Evolutionary conservation across 53 echinoderm and acorn worm species (phyloP), one percentile per base, ranked within the genome.

Genomic region (Pentamera pediparva): DNA sequence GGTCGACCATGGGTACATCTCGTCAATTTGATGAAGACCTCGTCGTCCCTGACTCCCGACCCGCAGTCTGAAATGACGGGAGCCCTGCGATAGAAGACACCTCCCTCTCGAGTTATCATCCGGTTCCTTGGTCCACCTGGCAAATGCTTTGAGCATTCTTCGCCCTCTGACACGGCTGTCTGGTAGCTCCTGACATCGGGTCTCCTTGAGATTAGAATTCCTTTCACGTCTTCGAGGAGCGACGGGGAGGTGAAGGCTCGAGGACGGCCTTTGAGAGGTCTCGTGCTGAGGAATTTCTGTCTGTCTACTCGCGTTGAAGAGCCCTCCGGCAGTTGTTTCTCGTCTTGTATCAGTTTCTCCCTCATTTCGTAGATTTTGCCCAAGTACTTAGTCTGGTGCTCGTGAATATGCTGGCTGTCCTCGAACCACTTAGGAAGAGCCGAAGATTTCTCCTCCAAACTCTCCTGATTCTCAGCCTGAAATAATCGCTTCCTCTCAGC

Each of bases 351-450:
- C 13, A 83, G 78, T 19, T 70, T 77, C 51, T 83, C 78, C 53
- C 76, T 83, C 84, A 83, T 83, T 26, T 43, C 70, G 8, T 76
- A 50, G 22, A 83, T 77, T 30, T 78, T 77, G 20, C 70, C 84
- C 25, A 83, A 61, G 62, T 83, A 83, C 61, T 78, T 83, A 27
- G 84, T 71, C 38, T 83, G 84, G 49, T 83, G 72, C 51, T 71
- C 62, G 59, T 83, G 84, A 30, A 78, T 83, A 56, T 78, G 69
- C 37, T 12, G 34, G 47, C 77, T 77, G 76, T 83, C 83, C 28
- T 83, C 83, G 59, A 83, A 83, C 83, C 83, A 83, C 77, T 77
- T 83, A 4, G 83, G 83, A 35, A 70, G 71, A 0, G 71, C 26
- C 15, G 71, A 30, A 32, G 32, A 50, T n/a, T 48, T 32, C 3